Evolutionary conservation across 2,888 invertebrate species (phyloP), one percentile per base, ranked within the genome.

Genomic region (Cerastis leucographa): DNA sequence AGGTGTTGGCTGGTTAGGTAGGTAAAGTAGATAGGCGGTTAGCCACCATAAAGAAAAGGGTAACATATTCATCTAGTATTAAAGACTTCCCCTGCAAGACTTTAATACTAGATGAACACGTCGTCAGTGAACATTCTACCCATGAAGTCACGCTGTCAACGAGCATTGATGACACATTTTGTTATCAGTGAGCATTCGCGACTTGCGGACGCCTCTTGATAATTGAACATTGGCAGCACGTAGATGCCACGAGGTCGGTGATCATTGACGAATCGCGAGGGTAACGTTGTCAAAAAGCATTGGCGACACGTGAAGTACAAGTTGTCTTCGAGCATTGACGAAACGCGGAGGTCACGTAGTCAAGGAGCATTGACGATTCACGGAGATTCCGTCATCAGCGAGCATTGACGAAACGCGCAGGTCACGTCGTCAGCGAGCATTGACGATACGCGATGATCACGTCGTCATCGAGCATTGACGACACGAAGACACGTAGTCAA

Each of bases 401-500:
- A 76, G 46, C 77, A 76, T 76, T 69, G 80, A 65, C 79, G 74
- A 72, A 3, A n/a, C 69, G 6, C 14, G 44, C 2, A 64, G 56
- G 7, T 25, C 62, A 40, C 78, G 54, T 14, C 9, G 76, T 61
- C 82, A 75, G 8, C 80, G 83, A 80, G 11, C 83, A 76, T 76
- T 78, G 75, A 54, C 74, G 69, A 62, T 14, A 19, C 51, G 25
- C 35, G 35, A 35, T 17, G 62, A n/a, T 35, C 66, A 64, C 49
- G 74, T 14, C 2, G 78, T 7, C 74, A 40, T 11, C 68, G 64
- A 76, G 44, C 68, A 76, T 76, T 76, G 80, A 65, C 79, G 74
- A 72, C 1, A 22, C 69, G 8, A 59, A 22, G 8, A n/a, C 66
- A 62, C 81, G 61, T 46, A 0, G 66, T 81, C 66, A 81, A 1